Conservation (phyloP, 2,888 invertebrate species). For the Clostera curtula region DNA sequence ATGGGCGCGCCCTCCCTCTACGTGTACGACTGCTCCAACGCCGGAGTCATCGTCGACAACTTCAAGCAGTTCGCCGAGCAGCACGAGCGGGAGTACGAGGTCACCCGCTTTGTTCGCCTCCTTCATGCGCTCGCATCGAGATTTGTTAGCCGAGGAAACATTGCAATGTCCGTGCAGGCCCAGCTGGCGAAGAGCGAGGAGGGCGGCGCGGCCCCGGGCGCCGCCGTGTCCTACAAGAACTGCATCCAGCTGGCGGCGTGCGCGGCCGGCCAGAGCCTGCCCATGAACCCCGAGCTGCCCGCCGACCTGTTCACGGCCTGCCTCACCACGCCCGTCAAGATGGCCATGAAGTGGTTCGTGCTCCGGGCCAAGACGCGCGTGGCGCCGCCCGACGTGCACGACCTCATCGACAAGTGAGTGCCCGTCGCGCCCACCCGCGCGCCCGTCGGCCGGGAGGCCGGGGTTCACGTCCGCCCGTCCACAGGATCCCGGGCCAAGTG, state of each 20-base stretch:
- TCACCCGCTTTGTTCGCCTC: constrained; percentile 10
- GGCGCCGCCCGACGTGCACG: constrained; percentile 87
- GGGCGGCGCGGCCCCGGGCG: constrained; percentile 16
- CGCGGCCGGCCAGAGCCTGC: constrained; percentile 92
- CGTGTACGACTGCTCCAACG: constrained; percentile 99
- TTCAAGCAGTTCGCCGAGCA: constrained; percentile 93
- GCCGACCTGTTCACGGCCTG: constrained; percentile 98
- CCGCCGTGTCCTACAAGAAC: constrained; percentile 83
- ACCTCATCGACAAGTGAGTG: constrained; percentile 91
- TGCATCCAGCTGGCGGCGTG: constrained; percentile 99
- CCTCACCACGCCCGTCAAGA: constrained; percentile 98
- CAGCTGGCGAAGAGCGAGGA: constrained; percentile 9
- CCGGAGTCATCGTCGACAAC: constrained; percentile 95
- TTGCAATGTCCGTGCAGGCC: constrained; percentile 2
- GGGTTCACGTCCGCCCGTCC: neutral
- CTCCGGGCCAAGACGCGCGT: constrained; percentile 86
- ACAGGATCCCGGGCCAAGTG: constrained; percentile 94
- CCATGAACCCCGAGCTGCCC: constrained; percentile 97
- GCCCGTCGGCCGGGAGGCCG: neutral
- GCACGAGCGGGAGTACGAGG: constrained; percentile 84
- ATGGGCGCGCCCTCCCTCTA: constrained; percentile 99
- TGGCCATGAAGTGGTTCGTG: constrained; percentile 95
- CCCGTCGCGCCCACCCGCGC: neutral
- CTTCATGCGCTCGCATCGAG: neutral
- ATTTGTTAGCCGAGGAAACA: too few relatives aligned